Evolutionary conservation across 2,797 vertebrate species (phyloP).

Genomic region (Vultur gryphus): DNA sequence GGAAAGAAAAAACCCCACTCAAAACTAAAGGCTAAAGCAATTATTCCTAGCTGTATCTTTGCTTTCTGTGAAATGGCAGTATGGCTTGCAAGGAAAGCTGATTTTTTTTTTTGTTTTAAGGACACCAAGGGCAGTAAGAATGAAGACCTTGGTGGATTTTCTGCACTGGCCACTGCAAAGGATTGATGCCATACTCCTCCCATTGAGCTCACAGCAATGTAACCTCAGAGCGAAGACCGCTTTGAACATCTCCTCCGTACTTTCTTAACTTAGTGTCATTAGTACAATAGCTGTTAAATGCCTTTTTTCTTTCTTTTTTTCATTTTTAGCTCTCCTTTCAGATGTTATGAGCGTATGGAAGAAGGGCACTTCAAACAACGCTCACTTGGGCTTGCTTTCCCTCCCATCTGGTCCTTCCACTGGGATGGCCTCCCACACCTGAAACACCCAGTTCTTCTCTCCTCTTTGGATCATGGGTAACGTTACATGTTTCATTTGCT

Average conservation of each 20-base stretch:
- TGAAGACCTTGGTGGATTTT: background rate
- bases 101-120: background rate
- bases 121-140: background rate
- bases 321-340: background rate
- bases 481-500: accelerated
- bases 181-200: background rate
- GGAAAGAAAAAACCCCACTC: background rate
- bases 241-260: background rate
- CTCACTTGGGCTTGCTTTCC: background rate
- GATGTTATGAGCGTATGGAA: background rate
- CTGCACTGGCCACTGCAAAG: background rate
- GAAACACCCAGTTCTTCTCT: background rate
- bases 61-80: background rate
- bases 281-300: background rate
- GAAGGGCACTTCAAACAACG: background rate
- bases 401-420: background rate
- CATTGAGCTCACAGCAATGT: background rate
- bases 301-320: too few relatives aligned
- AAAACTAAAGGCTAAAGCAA: slow-evolving; percentile 32
- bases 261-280: background rate
- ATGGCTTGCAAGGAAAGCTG: background rate
- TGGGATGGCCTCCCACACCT: background rate
- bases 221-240: background rate
- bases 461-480: background rate
- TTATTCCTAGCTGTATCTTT: slow-evolving; percentile 6